These are phyloP conservation scores for Dasyprocta punctata DNA, from an alignment of 2,113 vertebrate species.

Conservation along the genomic window DNA sequence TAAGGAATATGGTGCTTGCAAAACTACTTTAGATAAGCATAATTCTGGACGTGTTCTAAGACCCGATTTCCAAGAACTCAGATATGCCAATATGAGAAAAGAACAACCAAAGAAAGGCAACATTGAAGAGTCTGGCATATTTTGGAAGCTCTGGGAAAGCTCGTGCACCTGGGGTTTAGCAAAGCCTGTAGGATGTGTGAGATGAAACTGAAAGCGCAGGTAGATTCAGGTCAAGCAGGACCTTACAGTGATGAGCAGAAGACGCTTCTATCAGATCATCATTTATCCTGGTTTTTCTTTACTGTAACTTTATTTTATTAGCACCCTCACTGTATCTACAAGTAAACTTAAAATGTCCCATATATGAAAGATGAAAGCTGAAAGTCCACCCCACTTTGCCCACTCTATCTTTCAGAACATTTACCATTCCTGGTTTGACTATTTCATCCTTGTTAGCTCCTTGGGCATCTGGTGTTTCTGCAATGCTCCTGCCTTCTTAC, in stretches of 20 bases:
- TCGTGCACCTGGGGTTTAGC: background rate
- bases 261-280: background rate
- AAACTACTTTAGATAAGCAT: background rate
- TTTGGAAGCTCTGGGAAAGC: background rate
- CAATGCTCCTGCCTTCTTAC: background rate
- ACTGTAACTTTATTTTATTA: background rate
- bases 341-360: background rate
- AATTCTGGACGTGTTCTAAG: background rate
- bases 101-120: background rate
- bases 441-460: background rate
- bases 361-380: background rate
- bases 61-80: background rate
- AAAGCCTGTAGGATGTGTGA: background rate
- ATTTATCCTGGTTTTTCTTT: background rate
- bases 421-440: background rate
- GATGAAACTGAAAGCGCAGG: background rate
- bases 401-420: background rate
- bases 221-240: background rate
- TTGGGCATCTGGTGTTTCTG: background rate
- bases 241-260: background rate
- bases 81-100: background rate
- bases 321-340: background rate
- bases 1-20: background rate
- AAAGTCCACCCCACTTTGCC: background rate
- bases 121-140: fast-evolving